phyloP scores from a whole-genome alignment of 2,797 vertebrate genomes.

The Lacerta viridis region DNA sequence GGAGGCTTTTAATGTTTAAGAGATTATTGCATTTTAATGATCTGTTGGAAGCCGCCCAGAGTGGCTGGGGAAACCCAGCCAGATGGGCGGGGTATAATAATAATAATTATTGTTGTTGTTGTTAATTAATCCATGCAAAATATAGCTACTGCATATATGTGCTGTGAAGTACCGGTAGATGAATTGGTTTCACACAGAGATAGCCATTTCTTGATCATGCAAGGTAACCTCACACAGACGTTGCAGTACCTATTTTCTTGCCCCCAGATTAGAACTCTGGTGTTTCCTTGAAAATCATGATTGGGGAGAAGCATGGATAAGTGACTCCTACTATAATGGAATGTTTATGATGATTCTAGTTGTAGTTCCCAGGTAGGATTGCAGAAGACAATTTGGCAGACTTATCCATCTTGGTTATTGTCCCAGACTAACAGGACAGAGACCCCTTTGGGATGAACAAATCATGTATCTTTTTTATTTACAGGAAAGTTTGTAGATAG shows the following conservation, averaged over 20 bases:
- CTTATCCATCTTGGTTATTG: background rate
- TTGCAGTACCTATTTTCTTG: background rate
- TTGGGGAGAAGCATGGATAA: background rate
- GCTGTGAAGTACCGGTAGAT: constrained; percentile 46
- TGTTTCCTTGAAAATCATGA: background rate
- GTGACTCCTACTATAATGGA: background rate
- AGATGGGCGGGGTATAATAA: no score
- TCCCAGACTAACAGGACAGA: background rate
- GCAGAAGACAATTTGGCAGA: background rate
- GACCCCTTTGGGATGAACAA: background rate
- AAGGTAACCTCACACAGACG: background rate
- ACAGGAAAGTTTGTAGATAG: no score
- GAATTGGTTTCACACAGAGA: constrained; percentile 25
- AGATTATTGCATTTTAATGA: no score
- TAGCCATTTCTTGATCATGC: constrained; percentile 61
- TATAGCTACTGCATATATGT: constrained; percentile 65
- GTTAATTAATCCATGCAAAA: constrained; percentile 62
- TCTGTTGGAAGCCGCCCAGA: no score
- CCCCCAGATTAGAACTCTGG: background rate
- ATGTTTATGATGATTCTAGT: background rate
- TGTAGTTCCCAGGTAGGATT: no score
- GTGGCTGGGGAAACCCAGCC: no score
- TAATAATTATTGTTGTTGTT: no score
- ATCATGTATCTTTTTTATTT: no score
- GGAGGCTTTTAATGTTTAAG: no score